Evolutionary conservation across 2,888 invertebrate genomes (phyloP).

Genomic region (Drosophila multiciliata): DNA sequence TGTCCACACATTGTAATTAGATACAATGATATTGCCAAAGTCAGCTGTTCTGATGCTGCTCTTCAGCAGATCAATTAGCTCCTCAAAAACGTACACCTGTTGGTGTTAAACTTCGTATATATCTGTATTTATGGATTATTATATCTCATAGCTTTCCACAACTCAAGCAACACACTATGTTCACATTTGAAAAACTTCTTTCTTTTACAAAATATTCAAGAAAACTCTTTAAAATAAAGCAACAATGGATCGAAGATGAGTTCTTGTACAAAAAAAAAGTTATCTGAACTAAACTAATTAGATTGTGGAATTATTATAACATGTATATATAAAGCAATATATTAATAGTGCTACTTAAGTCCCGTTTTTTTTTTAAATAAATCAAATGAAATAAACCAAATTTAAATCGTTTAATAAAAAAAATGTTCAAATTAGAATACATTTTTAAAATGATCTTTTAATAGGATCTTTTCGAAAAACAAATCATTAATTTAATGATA

Average conservation of each 20-base stretch:
- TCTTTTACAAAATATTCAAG: background rate
- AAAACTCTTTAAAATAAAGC: background rate
- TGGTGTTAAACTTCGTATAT: background rate
- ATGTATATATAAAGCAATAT: no score
- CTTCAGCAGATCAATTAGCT: no score
- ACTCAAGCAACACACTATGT: background rate
- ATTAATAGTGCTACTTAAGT: background rate
- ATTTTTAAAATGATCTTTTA: no score
- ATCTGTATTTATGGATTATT: background rate
- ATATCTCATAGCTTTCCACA: background rate
- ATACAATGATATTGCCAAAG: background rate
- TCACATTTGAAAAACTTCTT: background rate
- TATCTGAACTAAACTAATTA: background rate
- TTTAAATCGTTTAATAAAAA: background rate
- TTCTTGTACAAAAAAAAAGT: background rate
- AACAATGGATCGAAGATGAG: no score
- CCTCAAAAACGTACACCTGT: no score
- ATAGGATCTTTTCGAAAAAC: no score
- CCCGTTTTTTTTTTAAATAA: background rate
- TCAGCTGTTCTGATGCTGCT: background rate
- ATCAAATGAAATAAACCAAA: background rate
- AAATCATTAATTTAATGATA: no score
- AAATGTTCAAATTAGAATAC: background rate
- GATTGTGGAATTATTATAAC: background rate
- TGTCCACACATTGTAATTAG: background rate